phyloP scores from a whole-genome alignment of 23 tunicate species.

The Trididemnum clinides region DNA sequence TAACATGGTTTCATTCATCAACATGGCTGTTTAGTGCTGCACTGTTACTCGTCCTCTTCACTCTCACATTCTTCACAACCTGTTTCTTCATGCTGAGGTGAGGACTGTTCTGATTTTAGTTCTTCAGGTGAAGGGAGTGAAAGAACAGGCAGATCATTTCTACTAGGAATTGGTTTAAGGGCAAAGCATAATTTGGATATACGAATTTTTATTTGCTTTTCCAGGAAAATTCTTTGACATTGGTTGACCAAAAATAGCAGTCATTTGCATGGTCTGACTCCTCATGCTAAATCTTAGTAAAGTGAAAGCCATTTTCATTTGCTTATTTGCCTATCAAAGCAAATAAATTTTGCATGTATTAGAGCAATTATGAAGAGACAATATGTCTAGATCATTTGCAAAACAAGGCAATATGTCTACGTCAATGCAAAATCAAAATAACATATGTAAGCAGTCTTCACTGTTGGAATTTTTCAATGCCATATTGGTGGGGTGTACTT shows the following conservation, averaged over 20 bases:
- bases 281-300: neutral
- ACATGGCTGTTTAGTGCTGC: neutral
- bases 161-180: neutral
- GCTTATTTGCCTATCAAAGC: neutral
- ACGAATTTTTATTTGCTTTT: neutral
- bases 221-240: constrained; percentile 6
- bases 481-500: neutral
- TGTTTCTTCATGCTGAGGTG: neutral
- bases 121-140: constrained; percentile 14
- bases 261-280: neutral
- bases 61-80: neutral
- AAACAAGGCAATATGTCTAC: too few species aligned
- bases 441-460: neutral
- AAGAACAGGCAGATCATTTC: neutral
- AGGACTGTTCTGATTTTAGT: constrained; percentile 1
- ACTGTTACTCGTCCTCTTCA: neutral
- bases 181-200: neutral
- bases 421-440: neutral
- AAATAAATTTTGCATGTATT: neutral
- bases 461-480: neutral
- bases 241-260: constrained; percentile 3
- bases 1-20: constrained; percentile 6
- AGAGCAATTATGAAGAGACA: neutral
- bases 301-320: neutral
- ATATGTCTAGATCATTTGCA: neutral